Evolutionary conservation across 2,113 vertebrate species (phyloP).

Genomic region (Hydrolagus affinis): DNA sequence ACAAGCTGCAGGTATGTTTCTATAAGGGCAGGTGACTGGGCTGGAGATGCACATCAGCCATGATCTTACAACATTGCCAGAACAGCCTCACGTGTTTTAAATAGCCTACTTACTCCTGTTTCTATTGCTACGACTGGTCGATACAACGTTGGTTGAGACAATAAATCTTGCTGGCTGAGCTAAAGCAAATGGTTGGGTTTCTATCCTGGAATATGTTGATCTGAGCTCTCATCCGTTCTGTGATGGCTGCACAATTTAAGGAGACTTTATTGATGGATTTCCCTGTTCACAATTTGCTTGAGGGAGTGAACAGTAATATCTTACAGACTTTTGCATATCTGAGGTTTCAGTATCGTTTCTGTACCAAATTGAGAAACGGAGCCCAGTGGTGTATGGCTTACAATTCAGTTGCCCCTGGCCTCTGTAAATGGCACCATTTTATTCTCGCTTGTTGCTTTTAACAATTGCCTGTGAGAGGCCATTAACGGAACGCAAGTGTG

Average conservation of each 20-base stretch:
- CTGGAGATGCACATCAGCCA: too few species aligned
- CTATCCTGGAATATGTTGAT: background rate
- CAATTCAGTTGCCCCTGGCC: background rate
- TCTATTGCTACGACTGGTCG: too few species aligned
- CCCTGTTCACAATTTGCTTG: background rate
- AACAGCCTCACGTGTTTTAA: too few species aligned
- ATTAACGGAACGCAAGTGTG: background rate
- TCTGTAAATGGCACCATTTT: background rate
- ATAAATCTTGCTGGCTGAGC: background rate
- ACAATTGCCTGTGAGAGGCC: too few species aligned
- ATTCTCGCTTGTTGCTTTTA: too few species aligned
- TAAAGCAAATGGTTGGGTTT: too few species aligned
- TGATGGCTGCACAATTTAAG: too few species aligned
- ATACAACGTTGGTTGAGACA: background rate
- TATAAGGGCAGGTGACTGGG: too few species aligned
- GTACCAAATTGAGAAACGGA: background rate
- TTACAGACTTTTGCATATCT: background rate
- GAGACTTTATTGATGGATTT: background rate
- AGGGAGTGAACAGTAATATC: background rate
- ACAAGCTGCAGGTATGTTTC: conserved; percentile 77
- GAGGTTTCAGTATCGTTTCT: background rate
- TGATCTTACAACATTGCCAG: too few species aligned
- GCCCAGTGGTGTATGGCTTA: background rate
- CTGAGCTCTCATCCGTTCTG: background rate
- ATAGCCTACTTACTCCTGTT: too few species aligned